Conservation (phyloP, 2,888 invertebrate species). For the Rhopalosiphum nymphaeae region DNA sequence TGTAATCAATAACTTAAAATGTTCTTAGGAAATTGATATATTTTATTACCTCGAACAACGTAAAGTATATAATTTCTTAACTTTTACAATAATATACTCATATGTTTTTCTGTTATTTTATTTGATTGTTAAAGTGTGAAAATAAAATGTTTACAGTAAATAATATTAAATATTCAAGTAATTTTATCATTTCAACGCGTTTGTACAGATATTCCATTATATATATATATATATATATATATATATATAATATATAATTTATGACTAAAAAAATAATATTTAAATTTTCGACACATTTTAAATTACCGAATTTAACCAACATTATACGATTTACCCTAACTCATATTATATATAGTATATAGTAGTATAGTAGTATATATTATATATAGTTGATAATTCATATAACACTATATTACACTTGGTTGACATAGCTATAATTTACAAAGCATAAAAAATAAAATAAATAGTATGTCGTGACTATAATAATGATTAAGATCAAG, state of each 20-base stretch:
- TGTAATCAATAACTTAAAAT: neutral
- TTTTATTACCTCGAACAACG: neutral
- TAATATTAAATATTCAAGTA: conserved; percentile 40
- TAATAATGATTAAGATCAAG: conserved; percentile 26
- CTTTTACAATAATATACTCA: neutral
- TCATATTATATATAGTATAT: too few relatives aligned
- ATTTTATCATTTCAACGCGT: conserved; percentile 45
- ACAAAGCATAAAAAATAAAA: conserved; percentile 16
- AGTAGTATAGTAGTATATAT: too few relatives aligned
- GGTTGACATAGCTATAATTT: conserved; percentile 26
- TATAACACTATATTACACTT: conserved; percentile 6
- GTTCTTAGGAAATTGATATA: neutral
- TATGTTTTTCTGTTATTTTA: neutral
- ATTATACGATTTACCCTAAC: conserved; percentile 15
- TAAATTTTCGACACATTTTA: conserved; percentile 51
- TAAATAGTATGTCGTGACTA: conserved; percentile 24
- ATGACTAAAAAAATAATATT: conserved; percentile 34
- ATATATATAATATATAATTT: conserved; percentile 15
- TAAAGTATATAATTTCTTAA: neutral
- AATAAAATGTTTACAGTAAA: conserved; percentile 31
- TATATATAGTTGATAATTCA: neutral
- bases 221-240: neutral
- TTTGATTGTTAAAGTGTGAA: neutral
- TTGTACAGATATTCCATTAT: neutral
- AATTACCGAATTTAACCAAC: conserved; percentile 4